Conservation (phyloP, 2,888 invertebrate genomes). For the Acanthosoma haemorrhoidale region DNA sequence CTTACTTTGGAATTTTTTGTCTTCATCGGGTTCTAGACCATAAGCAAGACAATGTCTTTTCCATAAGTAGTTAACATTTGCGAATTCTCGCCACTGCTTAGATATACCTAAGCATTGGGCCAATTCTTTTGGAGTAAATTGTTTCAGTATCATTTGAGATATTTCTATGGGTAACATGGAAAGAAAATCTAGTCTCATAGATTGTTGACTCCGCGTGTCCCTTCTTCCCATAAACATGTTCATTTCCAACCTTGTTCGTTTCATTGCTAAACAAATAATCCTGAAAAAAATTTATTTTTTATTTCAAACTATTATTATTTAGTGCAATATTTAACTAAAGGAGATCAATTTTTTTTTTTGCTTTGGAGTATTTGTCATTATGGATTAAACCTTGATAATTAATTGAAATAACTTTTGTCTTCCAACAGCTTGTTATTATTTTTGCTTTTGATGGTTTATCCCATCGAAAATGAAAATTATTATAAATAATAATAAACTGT, state of each 20-base stretch:
- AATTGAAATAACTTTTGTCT: too few relatives aligned
- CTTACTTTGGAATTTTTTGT: slow-evolving; percentile 18
- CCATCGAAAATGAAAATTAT: too few relatives aligned
- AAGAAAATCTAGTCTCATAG: background rate
- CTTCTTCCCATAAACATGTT: background rate
- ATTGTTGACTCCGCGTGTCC: background rate
- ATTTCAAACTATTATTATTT: too few relatives aligned
- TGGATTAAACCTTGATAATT: too few relatives aligned
- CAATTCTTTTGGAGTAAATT: background rate
- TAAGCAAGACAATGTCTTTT: slow-evolving; percentile 13
- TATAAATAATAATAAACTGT: too few relatives aligned
- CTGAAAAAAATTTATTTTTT: too few relatives aligned
- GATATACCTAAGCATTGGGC: slow-evolving; percentile 8
- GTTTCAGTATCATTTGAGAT: background rate
- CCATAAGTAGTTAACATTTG: slow-evolving; percentile 10
- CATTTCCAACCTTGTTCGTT: background rate
- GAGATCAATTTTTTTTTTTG: too few relatives aligned
- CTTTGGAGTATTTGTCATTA: too few relatives aligned
- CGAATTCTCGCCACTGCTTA: slow-evolving; percentile 11
- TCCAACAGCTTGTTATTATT: too few relatives aligned
- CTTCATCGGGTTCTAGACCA: slow-evolving; percentile 10
- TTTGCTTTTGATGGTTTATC: too few relatives aligned
- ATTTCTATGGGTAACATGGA: background rate
- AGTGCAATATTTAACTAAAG: too few relatives aligned
- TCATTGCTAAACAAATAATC: background rate